A percentile compares a stretch with the other conserved stretches of the same genome.
phyloP scores from a whole-genome alignment of 1,140 invertebrate species.

The Pissodes strobi region DNA sequence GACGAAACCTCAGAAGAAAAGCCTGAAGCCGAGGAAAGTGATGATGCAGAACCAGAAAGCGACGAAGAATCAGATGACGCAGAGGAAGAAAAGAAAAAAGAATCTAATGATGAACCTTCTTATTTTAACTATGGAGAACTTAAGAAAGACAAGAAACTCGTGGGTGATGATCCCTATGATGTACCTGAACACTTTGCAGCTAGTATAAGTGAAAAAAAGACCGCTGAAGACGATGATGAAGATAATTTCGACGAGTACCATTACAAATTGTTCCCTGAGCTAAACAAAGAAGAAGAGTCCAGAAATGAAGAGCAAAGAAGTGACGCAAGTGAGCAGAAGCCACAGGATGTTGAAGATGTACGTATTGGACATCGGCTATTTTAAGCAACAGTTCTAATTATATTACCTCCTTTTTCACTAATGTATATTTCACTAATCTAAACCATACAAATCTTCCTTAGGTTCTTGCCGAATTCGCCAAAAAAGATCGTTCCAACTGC shows the following conservation, averaged over 20 bases:
- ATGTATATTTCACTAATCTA: background rate
- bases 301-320: conserved; percentile 53
- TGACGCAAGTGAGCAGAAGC: conserved; percentile 57
- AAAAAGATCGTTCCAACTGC: conserved; percentile 71
- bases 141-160: conserved; percentile 30
- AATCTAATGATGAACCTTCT: background rate
- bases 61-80: conserved; percentile 9
- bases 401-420: background rate
- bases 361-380: background rate
- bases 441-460: background rate
- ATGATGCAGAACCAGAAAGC: conserved; percentile 21
- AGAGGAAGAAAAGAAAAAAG: conserved; percentile 20
- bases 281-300: conserved; percentile 49
- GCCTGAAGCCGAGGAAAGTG: conserved; percentile 22
- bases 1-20: conserved; percentile 19
- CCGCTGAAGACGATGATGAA: conserved; percentile 29
- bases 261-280: conserved; percentile 55
- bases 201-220: conserved; percentile 18
- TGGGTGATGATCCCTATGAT: conserved; percentile 34
- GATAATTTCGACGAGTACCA: conserved; percentile 54
- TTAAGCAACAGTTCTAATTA: background rate
- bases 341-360: conserved; percentile 67
- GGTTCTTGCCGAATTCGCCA: conserved; percentile 69
- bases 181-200: conserved; percentile 33
- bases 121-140: conserved; percentile 11